phyloP scores from a whole-genome alignment of 2,888 invertebrate species.

The Meteorus colon region DNA sequence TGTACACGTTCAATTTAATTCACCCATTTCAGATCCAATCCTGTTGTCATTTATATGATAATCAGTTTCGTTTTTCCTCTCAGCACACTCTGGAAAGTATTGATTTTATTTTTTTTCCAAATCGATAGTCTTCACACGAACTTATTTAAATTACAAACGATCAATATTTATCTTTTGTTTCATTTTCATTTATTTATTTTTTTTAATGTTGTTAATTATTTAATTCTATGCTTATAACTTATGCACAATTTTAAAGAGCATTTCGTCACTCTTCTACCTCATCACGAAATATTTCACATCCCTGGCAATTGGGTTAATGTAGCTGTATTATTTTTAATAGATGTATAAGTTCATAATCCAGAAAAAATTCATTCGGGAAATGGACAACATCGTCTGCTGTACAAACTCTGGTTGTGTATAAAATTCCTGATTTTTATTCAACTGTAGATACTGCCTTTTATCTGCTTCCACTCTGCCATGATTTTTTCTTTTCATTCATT shows the following conservation, averaged over 20 bases:
- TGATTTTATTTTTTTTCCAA: too few species aligned
- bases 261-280: neutral
- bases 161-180: neutral
- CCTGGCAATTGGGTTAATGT: constrained; percentile 19
- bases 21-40: too few species aligned
- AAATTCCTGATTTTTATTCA: constrained; percentile 34
- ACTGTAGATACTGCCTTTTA: constrained; percentile 16
- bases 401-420: neutral
- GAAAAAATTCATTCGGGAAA: constrained; percentile 28
- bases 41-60: too few species aligned
- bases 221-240: neutral
- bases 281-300: constrained; percentile 19
- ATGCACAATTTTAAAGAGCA: neutral
- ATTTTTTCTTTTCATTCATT: neutral
- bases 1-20: too few species aligned
- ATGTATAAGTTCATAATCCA: neutral
- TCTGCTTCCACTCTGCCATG: neutral
- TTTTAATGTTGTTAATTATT: neutral
- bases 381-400: constrained; percentile 13
- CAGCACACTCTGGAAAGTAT: too few species aligned
- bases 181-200: neutral
- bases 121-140: too few species aligned
- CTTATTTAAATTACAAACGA: neutral
- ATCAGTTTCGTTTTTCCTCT: too few species aligned
- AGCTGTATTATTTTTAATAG: neutral